phyloP scores from a whole-genome alignment of 2,797 vertebrate genomes.

The Miichthys miiuy region DNA sequence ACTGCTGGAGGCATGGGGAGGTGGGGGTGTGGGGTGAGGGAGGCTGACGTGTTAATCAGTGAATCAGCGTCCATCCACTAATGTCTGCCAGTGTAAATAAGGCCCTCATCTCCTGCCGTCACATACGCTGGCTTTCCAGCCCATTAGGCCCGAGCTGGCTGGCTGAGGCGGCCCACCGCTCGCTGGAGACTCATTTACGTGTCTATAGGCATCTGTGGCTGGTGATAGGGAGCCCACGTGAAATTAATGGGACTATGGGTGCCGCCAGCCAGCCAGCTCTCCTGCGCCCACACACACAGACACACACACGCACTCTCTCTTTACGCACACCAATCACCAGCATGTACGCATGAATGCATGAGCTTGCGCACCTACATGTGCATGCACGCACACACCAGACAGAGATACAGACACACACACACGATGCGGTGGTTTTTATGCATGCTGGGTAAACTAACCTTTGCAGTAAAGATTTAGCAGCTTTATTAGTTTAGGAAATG shows the following conservation, averaged over 20 bases:
- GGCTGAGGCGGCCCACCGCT: constrained; percentile 81
- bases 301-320: constrained; percentile 21
- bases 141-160: constrained; percentile 92
- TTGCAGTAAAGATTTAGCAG: constrained; percentile 96
- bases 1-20: constrained; percentile 26
- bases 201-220: constrained; percentile 98
- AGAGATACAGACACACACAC: constrained; percentile 69
- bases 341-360: constrained; percentile 72
- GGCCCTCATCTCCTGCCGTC: constrained; percentile 93
- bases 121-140: constrained; percentile 95
- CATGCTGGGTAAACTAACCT: constrained; percentile 92
- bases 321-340: constrained; percentile 72
- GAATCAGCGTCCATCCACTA: constrained; percentile 85
- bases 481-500: constrained; percentile 99
- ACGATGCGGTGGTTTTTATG: constrained; percentile 83
- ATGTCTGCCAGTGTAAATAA: constrained; percentile 95
- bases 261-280: constrained; percentile 90
- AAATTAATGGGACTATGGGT: constrained; percentile 94
- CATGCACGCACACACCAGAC: constrained; percentile 4
- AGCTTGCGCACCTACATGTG: constrained; percentile 55
- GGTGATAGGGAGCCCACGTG: constrained; percentile 97
- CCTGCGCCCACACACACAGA: constrained; percentile 60
- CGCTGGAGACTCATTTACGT: constrained; percentile 96
- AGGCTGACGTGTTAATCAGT: constrained; percentile 87
- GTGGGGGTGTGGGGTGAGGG: constrained; percentile 21